Base-by-base conservation (phyloP, 2,113 vertebrate species). In the Ameiurus melas region DNA sequence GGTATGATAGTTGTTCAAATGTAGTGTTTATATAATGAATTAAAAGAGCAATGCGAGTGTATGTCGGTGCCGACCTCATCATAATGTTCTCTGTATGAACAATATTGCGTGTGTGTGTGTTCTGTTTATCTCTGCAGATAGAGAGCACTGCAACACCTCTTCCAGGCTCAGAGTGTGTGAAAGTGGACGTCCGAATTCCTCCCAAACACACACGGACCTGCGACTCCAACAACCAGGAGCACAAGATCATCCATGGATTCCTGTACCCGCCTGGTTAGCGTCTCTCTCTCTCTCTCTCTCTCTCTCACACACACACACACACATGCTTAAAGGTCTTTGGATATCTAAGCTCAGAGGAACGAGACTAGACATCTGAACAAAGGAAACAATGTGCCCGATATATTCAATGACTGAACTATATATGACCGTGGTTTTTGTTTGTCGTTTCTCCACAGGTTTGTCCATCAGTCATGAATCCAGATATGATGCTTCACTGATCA, bases 181-280 rank as follows among this genome's bases (percentile, higher is more conserved):
- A 97, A 27, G 95, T 95, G 0, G 98, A 99, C 87, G 87, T 96
- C n/a, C 96, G 98, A 14, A 92, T 98, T 84, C 95, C 97, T 80
- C 94, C 96, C 0, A 95, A 93, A 36, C 94, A 97, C 92, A 98
- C 97, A 91, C 97, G 97, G 92, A 97, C 94, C 91, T 99, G 98
- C 13, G 87, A 93, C 1, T 90, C 93, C 87, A 97, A 97, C 93
- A 94, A 91, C 91, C 95, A 95, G 0, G 95, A 96, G 92, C 93
- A 71, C n/a, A 94, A 96, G 71, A 93, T 98, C 86, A 97, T 96
- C 43, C 94, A 96, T 1, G 95, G 97, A 89, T 98, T 97, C 94
- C 97, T 99, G 17, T 99, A 97, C 88, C 97, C 98, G 30, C 97
- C 98, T 33, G 96, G 98, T 99, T 94, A 95, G 97, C 55, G 7